Base-by-base conservation (phyloP, 2,888 invertebrate species). In the Alloscopus bannaensis region DNA sequence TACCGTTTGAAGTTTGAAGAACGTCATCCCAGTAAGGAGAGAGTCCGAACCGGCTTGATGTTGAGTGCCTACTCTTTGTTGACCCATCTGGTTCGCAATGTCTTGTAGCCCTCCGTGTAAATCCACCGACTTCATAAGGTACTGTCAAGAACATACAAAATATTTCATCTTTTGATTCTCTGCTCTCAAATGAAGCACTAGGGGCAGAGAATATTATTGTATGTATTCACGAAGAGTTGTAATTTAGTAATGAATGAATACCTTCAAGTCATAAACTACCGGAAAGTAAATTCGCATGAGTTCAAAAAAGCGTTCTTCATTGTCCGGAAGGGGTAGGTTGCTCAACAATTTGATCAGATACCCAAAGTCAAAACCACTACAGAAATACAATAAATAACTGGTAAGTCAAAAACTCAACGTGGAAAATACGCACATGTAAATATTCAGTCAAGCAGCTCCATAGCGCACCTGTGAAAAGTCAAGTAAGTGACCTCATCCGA, bases 1-100 rank as follows among this genome's bases (percentile, higher is more conserved):
- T 45, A 59, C 42, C 18, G 18, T 47, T 75, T 71, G 68, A 22
- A 99, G 98, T 91, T 98, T 98, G 90, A 99, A 99, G 90, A 99
- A 99, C 1, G 98, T 97, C 93, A 96, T 96, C 87, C 99, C 99
- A 18, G 99, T 99, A 70, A 99, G 91, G 75, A 98, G 91, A 11
- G 98, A 97, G 91, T 99, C 99, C 57, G 97, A 98, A 45, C 99
- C 99, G 40, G 99, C 99, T 89, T 99, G 98, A 91, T 99, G 98
- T 89, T 98, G 98, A 0, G 97, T 97, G 0, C 98, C 98, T 66
- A 97, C 95, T 86, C 98, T 91, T 87, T 95, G 92, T 86, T 98
- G 90, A 89, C 97, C 96, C 86, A 96, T 89, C 55, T 55, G 26
- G 88, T 96, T 95, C 2, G 96, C 95, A 18, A 99, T 97, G 89